These are phyloP conservation scores for Drosophila ohnishii DNA, from an alignment of 1,140 invertebrate genomes.

Conservation along the genomic window DNA sequence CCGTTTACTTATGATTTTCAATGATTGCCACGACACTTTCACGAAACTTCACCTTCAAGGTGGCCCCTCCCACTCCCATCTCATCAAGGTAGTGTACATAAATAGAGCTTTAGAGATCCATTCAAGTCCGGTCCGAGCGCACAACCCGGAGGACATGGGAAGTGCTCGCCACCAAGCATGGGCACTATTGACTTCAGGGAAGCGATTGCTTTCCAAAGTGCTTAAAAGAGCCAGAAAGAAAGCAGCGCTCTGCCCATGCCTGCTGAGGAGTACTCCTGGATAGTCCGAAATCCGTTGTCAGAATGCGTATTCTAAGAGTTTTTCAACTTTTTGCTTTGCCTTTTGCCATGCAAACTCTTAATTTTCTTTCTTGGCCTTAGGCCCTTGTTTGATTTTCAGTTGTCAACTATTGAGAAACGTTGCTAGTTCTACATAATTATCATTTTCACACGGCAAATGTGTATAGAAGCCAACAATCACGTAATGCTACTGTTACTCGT, in stretches of 20 bases:
- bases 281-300: slow-evolving; percentile 22
- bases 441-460: slow-evolving; percentile 24
- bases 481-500: slow-evolving; percentile 71
- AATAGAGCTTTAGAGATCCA: slow-evolving; percentile 31
- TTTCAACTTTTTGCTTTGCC: slow-evolving; percentile 13
- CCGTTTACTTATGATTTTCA: slow-evolving; percentile 22
- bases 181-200: too few species aligned
- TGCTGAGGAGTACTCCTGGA: slow-evolving; percentile 3
- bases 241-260: not conserved
- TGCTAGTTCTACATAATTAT: slow-evolving; percentile 82
- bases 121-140: slow-evolving; percentile 31
- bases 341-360: slow-evolving; percentile 44
- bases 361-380: slow-evolving; percentile 34
- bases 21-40: slow-evolving; percentile 28
- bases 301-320: slow-evolving; percentile 29
- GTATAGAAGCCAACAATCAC: slow-evolving; percentile 31
- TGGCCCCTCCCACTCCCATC: slow-evolving; percentile 12
- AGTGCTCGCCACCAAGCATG: not conserved
- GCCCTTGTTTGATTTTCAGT: slow-evolving; percentile 42
- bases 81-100: slow-evolving; percentile 53
- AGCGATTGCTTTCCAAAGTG: too few species aligned
- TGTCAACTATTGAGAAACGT: slow-evolving; percentile 64
- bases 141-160: not conserved
- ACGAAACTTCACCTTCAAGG: slow-evolving; percentile 15
- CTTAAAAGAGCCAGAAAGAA: too few species aligned